phyloP scores from a whole-genome alignment of 2,888 invertebrate species.

The Cepaea hortensis region DNA sequence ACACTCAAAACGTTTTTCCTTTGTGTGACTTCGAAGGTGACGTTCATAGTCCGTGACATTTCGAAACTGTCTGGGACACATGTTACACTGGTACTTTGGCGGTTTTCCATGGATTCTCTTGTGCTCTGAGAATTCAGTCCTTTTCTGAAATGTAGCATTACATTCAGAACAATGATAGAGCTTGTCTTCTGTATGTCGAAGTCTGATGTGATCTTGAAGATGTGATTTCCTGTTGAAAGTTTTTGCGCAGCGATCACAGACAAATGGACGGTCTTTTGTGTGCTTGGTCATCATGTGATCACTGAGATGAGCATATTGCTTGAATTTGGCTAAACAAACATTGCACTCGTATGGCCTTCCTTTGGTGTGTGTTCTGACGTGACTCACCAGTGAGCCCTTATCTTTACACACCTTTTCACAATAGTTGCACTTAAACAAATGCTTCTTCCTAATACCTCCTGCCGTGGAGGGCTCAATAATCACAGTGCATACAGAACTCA shows the following conservation, averaged over 20 bases:
- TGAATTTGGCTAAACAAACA: conserved; percentile 39
- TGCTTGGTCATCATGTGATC: conserved; percentile 44
- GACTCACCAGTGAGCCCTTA: conserved; percentile 41
- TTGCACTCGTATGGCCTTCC: conserved; percentile 45
- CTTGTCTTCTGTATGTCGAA: conserved; percentile 44
- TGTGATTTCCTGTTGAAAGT: conserved; percentile 45
- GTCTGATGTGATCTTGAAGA: conserved; percentile 44
- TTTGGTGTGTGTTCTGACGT: conserved; percentile 44
- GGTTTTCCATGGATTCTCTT: conserved; percentile 32
- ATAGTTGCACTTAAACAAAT: conserved; percentile 43
- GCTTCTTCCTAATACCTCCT: conserved; percentile 43
- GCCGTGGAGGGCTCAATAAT: conserved; percentile 43
- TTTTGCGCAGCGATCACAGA: conserved; percentile 46
- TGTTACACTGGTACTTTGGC: conserved; percentile 46
- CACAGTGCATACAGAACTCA: conserved; percentile 37
- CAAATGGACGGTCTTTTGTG: conserved; percentile 45
- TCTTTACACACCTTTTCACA: conserved; percentile 46
- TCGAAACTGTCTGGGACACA: conserved; percentile 41
- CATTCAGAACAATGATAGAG: conserved; percentile 47
- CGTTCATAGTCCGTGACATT: conserved; percentile 45
- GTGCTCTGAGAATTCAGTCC: conserved; percentile 43
- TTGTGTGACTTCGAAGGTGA: conserved; percentile 41
- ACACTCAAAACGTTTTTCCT: conserved; percentile 46
- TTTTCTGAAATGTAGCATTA: conserved; percentile 33
- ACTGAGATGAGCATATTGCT: conserved; percentile 47